Evolutionary conservation across 2,797 vertebrate species (phyloP).

Genomic region (Coregonus suidteri): DNA sequence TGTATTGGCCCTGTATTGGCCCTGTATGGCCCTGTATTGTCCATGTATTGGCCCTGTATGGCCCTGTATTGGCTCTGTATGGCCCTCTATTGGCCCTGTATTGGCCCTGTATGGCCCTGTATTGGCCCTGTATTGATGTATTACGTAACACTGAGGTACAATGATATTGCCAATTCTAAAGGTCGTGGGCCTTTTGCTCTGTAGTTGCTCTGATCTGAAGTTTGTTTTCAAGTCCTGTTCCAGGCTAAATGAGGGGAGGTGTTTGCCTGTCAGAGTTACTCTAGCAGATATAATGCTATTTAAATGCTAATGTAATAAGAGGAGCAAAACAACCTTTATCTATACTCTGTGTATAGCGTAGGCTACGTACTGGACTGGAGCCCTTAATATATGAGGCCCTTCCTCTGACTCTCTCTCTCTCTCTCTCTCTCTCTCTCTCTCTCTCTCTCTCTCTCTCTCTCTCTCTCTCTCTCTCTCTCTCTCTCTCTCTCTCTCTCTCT

Average conservation of each 20-base stretch:
- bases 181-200: slow-evolving; percentile 52
- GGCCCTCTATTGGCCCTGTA: too few relatives aligned
- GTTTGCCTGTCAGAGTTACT: slow-evolving; percentile 69
- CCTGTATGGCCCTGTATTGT: background rate
- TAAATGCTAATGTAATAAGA: slow-evolving; percentile 80
- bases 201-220: slow-evolving; percentile 65
- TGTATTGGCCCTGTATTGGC: background rate
- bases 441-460: too few relatives aligned
- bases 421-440: too few relatives aligned
- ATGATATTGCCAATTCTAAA: slow-evolving; percentile 58
- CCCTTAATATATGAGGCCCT: slow-evolving; percentile 63
- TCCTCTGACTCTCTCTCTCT: slow-evolving; percentile 46
- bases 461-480: too few relatives aligned
- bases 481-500: too few relatives aligned
- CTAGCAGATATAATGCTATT: slow-evolving; percentile 72
- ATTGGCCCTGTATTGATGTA: too few relatives aligned
- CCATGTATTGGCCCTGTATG: too few relatives aligned
- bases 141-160: background rate
- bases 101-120: too few relatives aligned
- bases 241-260: slow-evolving; percentile 51
- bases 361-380: slow-evolving; percentile 48
- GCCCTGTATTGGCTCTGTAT: too few relatives aligned
- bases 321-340: slow-evolving; percentile 74
- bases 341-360: slow-evolving; percentile 42
- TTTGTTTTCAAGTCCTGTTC: slow-evolving; percentile 57